These are phyloP conservation scores for Stegastes partitus DNA, from an alignment of 2,113 vertebrate species.

Conservation along the genomic window DNA sequence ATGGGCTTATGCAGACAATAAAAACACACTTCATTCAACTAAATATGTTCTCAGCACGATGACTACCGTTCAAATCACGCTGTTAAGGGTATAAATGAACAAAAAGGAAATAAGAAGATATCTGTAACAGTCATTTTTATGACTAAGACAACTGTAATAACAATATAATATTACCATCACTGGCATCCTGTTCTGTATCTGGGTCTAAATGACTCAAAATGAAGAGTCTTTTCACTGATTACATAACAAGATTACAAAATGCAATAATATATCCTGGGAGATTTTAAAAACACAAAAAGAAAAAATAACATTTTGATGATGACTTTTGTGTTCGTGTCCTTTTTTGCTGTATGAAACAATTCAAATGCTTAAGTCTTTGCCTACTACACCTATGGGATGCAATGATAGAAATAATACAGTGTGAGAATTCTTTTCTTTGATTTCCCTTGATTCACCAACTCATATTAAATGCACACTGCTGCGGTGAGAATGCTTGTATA, in stretches of 20 bases:
- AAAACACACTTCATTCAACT: slow-evolving; percentile 50
- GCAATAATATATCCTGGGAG: slow-evolving; percentile 48
- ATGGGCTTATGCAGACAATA: slow-evolving; percentile 49
- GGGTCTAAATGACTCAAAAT: slow-evolving; percentile 53
- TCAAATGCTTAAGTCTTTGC: slow-evolving; percentile 31
- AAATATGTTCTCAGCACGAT: slow-evolving; percentile 20
- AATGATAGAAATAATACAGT: slow-evolving; percentile 19
- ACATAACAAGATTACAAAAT: slow-evolving; percentile 55
- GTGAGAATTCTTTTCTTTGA: slow-evolving; percentile 48
- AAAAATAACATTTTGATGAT: slow-evolving; percentile 48
- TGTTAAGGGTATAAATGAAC: slow-evolving; percentile 52
- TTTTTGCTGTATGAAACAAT: slow-evolving; percentile 30
- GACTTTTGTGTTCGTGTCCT: slow-evolving; percentile 33
- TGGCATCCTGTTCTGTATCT: slow-evolving; percentile 37
- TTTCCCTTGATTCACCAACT: slow-evolving; percentile 51
- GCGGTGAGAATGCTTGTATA: slow-evolving; percentile 12
- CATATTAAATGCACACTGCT: slow-evolving; percentile 42
- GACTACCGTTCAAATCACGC: slow-evolving; percentile 28
- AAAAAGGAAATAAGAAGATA: slow-evolving; percentile 30
- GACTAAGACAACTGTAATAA: slow-evolving; percentile 39
- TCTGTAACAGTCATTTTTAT: slow-evolving; percentile 34
- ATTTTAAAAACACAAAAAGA: slow-evolving; percentile 51
- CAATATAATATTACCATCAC: slow-evolving; percentile 41
- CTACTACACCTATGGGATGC: slow-evolving; percentile 29
- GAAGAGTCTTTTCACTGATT: slow-evolving; percentile 48